Evolutionary conservation across 2,797 vertebrate genomes (phyloP), one percentile per base, ranked within the genome.

Genomic region (Parauchenoglanis ngamensis): DNA sequence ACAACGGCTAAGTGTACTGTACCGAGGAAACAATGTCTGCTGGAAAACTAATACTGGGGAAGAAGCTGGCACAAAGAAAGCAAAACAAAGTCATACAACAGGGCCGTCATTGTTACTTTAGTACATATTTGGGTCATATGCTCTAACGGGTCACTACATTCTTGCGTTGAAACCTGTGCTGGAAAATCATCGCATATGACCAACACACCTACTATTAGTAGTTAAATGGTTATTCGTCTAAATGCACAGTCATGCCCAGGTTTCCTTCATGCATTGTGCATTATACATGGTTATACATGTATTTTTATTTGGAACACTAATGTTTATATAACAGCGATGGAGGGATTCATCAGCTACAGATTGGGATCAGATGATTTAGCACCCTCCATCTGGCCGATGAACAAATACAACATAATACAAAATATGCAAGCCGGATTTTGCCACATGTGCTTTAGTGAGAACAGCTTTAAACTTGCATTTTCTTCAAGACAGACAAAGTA

Each of bases 1-100:
- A 83, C 35, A 65, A 56, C 67, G 1, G 56, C 25, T 68, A n/a
- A 28, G 75, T n/a, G 61, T 57, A 79, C 63, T 87, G 87, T 75
- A 73, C 59, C 4, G 10, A 59, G 56, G 67, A 82, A 75, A 82
- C 77, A 49, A 52, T 81, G 40, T 65, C 15, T 59, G 28, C 59
- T 81, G 85, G 56, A 75, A 83, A 83, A 57, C n/a, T 11, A 40
- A 57, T 28, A 67, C 65, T 4, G 49, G 25, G 31, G 31, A 44
- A 7, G 52, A 80, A 80, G 59, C 46, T 56, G 70, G 86, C 68
- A 73, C 21, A 23, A 13, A 46, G 7, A 46, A 81, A 61, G 28
- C 68, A 40, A 40, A 40, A 40, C 40, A 40, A 40, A 40, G 40
- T 49, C 52, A 81, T 72, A 35, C 28, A 80, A 8, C 17, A 1